These are phyloP conservation scores for Poeciliopsis paucimaculata DNA, from an alignment of 2,797 vertebrate species.

Conservation along the genomic window DNA sequence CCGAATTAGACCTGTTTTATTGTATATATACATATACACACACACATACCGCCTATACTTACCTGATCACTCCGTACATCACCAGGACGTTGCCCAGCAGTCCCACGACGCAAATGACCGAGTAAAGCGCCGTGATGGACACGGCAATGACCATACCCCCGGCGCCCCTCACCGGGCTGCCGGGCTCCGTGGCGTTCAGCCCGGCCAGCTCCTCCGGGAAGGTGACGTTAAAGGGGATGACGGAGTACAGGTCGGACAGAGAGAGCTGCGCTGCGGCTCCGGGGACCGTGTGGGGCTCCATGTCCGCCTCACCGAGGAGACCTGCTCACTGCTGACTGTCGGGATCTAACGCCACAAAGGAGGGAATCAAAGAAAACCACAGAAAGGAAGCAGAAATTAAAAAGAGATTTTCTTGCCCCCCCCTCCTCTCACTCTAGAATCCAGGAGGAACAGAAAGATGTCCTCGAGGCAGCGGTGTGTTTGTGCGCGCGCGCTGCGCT, in stretches of 20 bases:
- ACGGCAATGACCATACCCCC: constrained; percentile 81
- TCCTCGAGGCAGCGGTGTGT: constrained; percentile 2
- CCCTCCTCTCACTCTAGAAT: background rate
- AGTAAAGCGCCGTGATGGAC: constrained; percentile 90
- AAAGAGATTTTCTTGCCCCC: background rate
- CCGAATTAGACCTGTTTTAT: background rate
- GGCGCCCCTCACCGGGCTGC: constrained; percentile 66
- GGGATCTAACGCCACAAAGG: background rate
- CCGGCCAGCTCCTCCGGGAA: constrained; percentile 67
- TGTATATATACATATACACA: background rate
- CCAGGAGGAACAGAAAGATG: background rate
- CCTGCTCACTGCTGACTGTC: no score
- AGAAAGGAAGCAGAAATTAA: background rate
- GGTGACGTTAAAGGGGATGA: constrained; percentile 80
- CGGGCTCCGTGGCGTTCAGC: constrained; percentile 76
- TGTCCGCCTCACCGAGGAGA: constrained; percentile 16
- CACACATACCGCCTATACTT: constrained; percentile 31
- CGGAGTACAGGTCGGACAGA: constrained; percentile 73
- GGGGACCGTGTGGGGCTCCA: constrained; percentile 82
- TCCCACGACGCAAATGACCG: constrained; percentile 89
- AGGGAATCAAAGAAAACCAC: background rate
- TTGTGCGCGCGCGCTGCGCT: background rate
- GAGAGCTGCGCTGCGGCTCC: constrained; percentile 68
- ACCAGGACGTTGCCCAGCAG: constrained; percentile 90
- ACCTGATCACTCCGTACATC: constrained; percentile 92